Evolutionary conservation across 2,888 invertebrate species (phyloP).

Genomic region (Andrena camellia): DNA sequence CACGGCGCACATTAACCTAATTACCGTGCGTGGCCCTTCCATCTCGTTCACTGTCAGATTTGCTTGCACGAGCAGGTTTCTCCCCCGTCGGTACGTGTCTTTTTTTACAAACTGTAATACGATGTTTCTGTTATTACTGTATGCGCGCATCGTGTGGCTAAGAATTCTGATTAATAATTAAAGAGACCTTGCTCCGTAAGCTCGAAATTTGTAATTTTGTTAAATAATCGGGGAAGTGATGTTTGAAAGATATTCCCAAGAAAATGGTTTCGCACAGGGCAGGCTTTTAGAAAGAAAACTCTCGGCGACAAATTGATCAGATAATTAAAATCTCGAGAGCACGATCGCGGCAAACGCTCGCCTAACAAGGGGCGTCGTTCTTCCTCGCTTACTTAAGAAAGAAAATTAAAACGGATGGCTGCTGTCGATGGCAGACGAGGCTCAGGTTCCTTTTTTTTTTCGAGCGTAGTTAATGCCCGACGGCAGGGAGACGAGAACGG

Average conservation of each 20-base stretch:
- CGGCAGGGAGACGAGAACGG: slow-evolving; percentile 51
- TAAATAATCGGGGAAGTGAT: background rate
- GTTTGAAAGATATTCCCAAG: background rate
- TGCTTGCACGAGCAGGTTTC: background rate
- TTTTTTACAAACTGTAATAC: background rate
- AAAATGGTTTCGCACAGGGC: background rate
- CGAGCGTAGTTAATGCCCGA: slow-evolving; percentile 54
- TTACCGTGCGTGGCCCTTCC: slow-evolving; percentile 28
- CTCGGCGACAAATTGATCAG: slow-evolving; percentile 38
- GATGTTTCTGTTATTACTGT: background rate
- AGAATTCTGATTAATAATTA: background rate
- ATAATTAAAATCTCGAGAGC: slow-evolving; percentile 28
- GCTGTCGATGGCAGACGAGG: slow-evolving; percentile 57
- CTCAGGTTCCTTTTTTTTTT: slow-evolving; percentile 53
- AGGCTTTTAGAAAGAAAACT: background rate
- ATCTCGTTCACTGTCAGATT: background rate
- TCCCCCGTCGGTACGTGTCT: background rate
- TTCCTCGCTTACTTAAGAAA: slow-evolving; percentile 42
- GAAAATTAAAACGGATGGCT: slow-evolving; percentile 61
- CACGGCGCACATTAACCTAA: slow-evolving; percentile 33
- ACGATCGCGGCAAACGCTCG: slow-evolving; percentile 3
- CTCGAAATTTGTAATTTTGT: background rate
- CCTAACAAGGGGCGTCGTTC: slow-evolving; percentile 25
- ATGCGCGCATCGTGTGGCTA: background rate
- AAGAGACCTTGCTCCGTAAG: background rate